Evolutionary conservation across 2,113 vertebrate genomes (phyloP).

Genomic region (Eulemur macaco): DNA sequence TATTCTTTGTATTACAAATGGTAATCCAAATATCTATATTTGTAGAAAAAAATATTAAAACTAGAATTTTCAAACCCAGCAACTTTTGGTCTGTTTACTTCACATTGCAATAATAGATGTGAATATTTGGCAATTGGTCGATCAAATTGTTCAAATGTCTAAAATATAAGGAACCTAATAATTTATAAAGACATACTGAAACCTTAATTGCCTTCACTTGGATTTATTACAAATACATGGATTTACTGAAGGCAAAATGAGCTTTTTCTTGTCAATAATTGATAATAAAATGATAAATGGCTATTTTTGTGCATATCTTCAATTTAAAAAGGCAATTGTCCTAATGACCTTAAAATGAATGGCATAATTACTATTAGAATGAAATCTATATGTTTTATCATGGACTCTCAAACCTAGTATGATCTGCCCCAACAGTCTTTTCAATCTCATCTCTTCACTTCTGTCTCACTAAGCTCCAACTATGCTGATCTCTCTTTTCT

Average conservation of each 20-base stretch:
- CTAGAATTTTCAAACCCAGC: background rate
- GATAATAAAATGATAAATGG: conserved; percentile 28
- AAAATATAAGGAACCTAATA: background rate
- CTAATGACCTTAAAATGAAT: conserved; percentile 29
- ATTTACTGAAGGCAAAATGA: background rate
- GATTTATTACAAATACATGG: background rate
- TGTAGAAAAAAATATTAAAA: background rate
- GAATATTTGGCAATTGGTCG: background rate
- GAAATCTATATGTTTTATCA: background rate
- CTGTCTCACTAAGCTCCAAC: background rate
- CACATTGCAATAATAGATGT: background rate
- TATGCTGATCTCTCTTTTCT: background rate
- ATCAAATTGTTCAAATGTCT: background rate
- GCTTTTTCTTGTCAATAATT: conserved; percentile 32
- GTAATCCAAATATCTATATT: background rate
- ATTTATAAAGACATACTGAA: conserved; percentile 8
- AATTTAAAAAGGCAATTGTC: conserved; percentile 14
- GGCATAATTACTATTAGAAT: background rate
- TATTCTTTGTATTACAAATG: background rate
- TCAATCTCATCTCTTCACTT: background rate
- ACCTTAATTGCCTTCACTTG: background rate
- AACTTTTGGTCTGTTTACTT: background rate
- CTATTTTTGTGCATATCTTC: background rate
- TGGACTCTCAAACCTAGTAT: background rate
- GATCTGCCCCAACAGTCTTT: background rate